A percentile compares a stretch with the other conserved stretches of the same genome.
phyloP scores from a whole-genome alignment of 2,888 invertebrate genomes.

The Dynastes hyllus region DNA sequence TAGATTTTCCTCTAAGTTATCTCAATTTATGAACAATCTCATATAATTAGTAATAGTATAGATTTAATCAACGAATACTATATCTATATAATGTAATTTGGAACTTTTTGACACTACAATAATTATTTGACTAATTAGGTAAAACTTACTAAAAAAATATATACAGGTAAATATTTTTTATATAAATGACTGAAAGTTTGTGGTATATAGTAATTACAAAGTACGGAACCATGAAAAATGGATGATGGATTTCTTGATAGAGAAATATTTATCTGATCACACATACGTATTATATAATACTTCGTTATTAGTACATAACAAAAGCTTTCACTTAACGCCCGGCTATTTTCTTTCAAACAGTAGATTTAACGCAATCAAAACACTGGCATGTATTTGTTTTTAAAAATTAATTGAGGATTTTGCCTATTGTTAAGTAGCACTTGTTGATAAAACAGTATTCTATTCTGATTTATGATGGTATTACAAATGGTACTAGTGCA shows the following conservation, averaged over 20 bases:
- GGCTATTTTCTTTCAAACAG: constrained; percentile 15
- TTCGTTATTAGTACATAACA: neutral
- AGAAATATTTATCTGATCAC: neutral
- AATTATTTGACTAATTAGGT: constrained; percentile 26
- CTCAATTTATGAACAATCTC: too few relatives aligned
- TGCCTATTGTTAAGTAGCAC: neutral
- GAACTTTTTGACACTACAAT: constrained; percentile 20
- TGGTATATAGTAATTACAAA: neutral
- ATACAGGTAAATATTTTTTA: neutral
- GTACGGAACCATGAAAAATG: neutral
- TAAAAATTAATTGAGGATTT: constrained; percentile 18
- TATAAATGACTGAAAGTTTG: neutral
- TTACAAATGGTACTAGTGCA: too few relatives aligned
- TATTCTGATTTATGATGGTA: neutral
- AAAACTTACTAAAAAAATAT: neutral
- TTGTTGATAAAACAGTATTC: neutral
- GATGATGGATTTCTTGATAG: neutral
- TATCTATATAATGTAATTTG: neutral
- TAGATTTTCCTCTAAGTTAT: too few relatives aligned
- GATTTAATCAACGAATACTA: too few relatives aligned
- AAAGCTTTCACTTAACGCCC: constrained; percentile 35
- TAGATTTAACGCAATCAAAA: constrained; percentile 36
- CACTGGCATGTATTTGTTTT: neutral
- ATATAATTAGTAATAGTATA: too few relatives aligned
- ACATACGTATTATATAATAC: constrained; percentile 38